These are phyloP conservation scores for Chiridota heheva DNA, from an alignment of 35 echinoderm and acorn worm species.

Conservation along the genomic window DNA sequence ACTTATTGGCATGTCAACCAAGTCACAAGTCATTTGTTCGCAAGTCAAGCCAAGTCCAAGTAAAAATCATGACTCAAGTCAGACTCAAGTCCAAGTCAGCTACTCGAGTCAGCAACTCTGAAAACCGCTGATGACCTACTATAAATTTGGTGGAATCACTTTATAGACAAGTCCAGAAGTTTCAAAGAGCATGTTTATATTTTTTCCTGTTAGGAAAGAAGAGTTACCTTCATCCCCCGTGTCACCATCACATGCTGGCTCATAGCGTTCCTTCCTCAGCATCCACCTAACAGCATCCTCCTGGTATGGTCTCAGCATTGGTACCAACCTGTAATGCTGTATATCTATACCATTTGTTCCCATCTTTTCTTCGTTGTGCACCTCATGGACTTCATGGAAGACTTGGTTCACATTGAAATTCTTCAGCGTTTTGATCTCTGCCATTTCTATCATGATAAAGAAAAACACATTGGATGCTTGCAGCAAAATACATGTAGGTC, in stretches of 20 bases:
- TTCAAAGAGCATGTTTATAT: neutral
- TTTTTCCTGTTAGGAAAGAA: neutral
- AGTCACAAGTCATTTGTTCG: too few species aligned
- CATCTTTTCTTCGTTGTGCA: slow-evolving; percentile 44
- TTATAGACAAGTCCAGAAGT: neutral
- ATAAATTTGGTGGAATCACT: neutral
- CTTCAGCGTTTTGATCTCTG: slow-evolving; percentile 22
- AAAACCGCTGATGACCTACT: neutral
- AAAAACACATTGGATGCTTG: neutral
- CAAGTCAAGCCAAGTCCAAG: too few species aligned
- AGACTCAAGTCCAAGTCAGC: too few species aligned
- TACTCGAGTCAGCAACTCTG: too few species aligned
- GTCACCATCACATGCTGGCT: neutral
- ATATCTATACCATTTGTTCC: neutral
- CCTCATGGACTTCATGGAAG: slow-evolving; percentile 64
- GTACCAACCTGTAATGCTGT: slow-evolving; percentile 51
- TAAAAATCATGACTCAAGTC: too few species aligned
- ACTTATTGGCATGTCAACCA: too few species aligned
- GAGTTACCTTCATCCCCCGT: neutral
- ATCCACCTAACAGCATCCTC: slow-evolving; percentile 81
- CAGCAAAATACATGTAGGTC: neutral
- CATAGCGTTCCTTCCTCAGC: slow-evolving; percentile 75
- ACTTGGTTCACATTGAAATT: slow-evolving; percentile 62
- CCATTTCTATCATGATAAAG: neutral
- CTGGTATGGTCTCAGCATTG: slow-evolving; percentile 70